Base-by-base conservation (phyloP, 2,888 invertebrate genomes). In the Steinernema carpocapsae region DNA sequence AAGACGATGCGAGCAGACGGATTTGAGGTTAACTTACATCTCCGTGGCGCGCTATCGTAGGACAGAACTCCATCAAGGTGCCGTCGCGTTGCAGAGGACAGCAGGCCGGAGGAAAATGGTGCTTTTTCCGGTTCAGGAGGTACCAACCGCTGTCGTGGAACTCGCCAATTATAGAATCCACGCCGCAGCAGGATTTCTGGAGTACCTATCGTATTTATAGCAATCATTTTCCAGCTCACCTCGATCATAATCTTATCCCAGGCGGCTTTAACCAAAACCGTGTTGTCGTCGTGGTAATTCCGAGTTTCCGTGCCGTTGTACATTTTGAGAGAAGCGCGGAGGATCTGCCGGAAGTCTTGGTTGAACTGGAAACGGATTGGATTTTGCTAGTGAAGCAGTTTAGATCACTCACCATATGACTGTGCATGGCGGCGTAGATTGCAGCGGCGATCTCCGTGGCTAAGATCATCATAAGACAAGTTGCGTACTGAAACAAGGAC, bases 181-280 rank as follows among this genome's bases (percentile, higher is more conserved):
- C 86, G 26, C 86, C 86, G 71, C 86, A 86, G 72, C 86, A 86
- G 6, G 77, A 75, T 71, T 84, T 86, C 84, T 85, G 74, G 64
- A 82, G 59, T 26, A 52, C 14, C 4, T 24, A 22, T 45, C 19
- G 0, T 46, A 32, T 24, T 17, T 42, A 51, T 72, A 7, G 32
- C n/a, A 45, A 45, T 75, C 6, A 52, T 19, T 74, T 32, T 10
- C 0, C 42, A n/a, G n/a, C 76, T 19, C 46, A 85, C 86, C 78
- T 86, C 86, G 17, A 82, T 83, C 86, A 86, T 86, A 19, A 87
- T 79, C 74, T 85, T 85, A 74, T 86, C 86, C 86, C 86, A 86
- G 6, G 86, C 86, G 0, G 84, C 80, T 76, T 86, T 86, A 10
- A 86, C 85, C 48, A 86, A 72, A 52, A 86, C 70, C 73, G 42